Base-by-base conservation (phyloP, 2,888 invertebrate genomes). In the Lithophane socia region DNA sequence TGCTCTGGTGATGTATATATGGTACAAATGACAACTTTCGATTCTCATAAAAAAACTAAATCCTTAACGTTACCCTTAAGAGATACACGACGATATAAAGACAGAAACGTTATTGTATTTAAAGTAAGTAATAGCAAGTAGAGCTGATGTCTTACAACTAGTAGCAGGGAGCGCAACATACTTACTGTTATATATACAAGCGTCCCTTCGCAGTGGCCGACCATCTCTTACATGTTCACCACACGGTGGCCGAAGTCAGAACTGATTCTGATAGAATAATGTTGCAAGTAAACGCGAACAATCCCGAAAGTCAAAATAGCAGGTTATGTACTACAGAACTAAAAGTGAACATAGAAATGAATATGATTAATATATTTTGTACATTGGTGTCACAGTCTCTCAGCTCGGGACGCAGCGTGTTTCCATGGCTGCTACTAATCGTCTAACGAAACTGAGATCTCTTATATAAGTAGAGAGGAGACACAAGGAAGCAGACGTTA, bases 21-120 rank as follows among this genome's bases (percentile, higher is more conserved):
- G 94, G 94, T 96, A 96, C 96, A 96, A 96, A 96, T 95, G 96
- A 96, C 96, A 94, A 96, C 95, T 93, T 94, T 92, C 87, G 87
- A 91, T 90, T 93, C 92, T 91, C 93, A 95, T 96, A 95, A 94
- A 96, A 96, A 96, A 96, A 94, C 94, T 95, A 95, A 95, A 94
- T 92, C 77, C 94, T 95, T 95, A 94, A 88, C 54, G 75, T 80
- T 92, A 93, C 75, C 75, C 90, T 93, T 92, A 92, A 67, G 79
- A 85, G 75, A 81, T 84, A 84, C 77, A 77, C 80, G 82, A 86
- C 73, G 77, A 81, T 82, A 84, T 76, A 88, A 78, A 84, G 84
- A 87, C 73, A 79, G 75, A 85, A 86, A 81, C 37, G 68, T 70
- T 76, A 75, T 64, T 58, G 71, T 75, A 58, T 73, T 73, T 60